Percentiles rank a stretch among this genome's conserved stretches.
phyloP scores from a whole-genome alignment of 2,113 vertebrate genomes.

The Saccopteryx bilineata region DNA sequence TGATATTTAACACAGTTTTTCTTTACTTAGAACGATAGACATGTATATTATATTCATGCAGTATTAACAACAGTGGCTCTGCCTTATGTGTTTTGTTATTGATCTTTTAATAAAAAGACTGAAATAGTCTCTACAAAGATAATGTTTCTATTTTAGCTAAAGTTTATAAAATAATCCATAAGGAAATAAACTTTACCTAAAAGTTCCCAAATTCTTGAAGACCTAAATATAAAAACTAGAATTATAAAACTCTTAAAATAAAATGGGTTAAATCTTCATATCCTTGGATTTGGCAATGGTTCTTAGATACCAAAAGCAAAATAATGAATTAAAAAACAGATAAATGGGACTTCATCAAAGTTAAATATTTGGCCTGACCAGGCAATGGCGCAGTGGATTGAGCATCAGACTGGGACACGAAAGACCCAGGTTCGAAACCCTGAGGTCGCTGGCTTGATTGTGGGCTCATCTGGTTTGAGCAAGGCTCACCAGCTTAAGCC shows the following conservation, averaged over 20 bases:
- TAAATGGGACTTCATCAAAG: neutral
- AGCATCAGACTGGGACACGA: too few species aligned
- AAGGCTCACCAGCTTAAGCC: too few species aligned
- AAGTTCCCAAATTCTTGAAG: slow-evolving; percentile 23
- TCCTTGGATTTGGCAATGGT: neutral
- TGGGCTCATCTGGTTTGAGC: too few species aligned
- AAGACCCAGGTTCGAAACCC: too few species aligned
- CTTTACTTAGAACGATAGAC: neutral
- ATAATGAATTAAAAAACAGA: neutral
- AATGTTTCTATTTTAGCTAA: slow-evolving; percentile 52
- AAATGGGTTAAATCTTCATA: neutral
- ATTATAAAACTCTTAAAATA: neutral
- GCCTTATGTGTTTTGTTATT: accelerated
- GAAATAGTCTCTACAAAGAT: neutral
- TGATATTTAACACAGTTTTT: neutral
- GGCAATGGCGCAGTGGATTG: too few species aligned
- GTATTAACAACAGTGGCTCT: neutral
- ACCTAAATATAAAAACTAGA: neutral
- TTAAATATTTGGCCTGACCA: neutral
- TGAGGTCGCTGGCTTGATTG: too few species aligned
- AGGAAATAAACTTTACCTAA: neutral
- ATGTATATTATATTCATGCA: neutral
- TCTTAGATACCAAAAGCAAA: neutral
- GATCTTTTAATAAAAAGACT: neutral
- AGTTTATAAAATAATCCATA: neutral